Percentiles rank a stretch among this genome's conserved stretches.
phyloP scores from a whole-genome alignment of 2,888 invertebrate species.

The Drosophila atripex region DNA sequence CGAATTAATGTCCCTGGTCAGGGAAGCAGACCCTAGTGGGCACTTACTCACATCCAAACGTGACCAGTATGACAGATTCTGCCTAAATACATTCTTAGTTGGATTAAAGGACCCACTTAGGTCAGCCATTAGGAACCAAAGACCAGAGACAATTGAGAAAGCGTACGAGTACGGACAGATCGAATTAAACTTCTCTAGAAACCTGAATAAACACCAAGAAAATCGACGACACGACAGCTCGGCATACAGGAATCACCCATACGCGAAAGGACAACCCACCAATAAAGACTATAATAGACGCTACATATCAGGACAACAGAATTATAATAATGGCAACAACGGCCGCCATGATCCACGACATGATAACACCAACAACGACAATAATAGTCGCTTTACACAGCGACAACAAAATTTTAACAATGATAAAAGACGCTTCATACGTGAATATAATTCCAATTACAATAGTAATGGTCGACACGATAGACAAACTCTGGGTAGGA shows the following conservation, averaged over 20 bases:
- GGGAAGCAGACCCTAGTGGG: too few relatives aligned
- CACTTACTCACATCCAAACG: slow-evolving; percentile 9
- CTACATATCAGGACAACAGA: too few relatives aligned
- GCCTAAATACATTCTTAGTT: slow-evolving; percentile 23
- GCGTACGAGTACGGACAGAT: too few relatives aligned
- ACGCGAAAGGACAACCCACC: slow-evolving; percentile 4
- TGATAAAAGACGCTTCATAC: not conserved
- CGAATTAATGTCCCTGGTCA: too few relatives aligned
- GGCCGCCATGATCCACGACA: slow-evolving; percentile 9
- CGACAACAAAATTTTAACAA: slow-evolving; percentile 3
- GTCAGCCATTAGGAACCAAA: slow-evolving; percentile 17
- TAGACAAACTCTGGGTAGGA: not conserved
- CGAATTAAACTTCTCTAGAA: not conserved
- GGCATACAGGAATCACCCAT: slow-evolving; percentile 4
- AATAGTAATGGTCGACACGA: not conserved
- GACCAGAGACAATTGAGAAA: too few relatives aligned
- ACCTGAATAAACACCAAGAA: slow-evolving; percentile 16
- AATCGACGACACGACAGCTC: slow-evolving; percentile 13
- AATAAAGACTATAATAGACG: slow-evolving; percentile 13
- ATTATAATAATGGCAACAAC: too few relatives aligned
- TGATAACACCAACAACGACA: slow-evolving; percentile 30
- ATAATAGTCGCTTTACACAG: slow-evolving; percentile 15
- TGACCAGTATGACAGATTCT: slow-evolving; percentile 11
- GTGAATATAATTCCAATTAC: not conserved
- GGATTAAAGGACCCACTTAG: slow-evolving; percentile 19